Evolutionary conservation across 2,888 invertebrate species (phyloP), one percentile per base, ranked within the genome.

Genomic region (Alcis repandata): DNA sequence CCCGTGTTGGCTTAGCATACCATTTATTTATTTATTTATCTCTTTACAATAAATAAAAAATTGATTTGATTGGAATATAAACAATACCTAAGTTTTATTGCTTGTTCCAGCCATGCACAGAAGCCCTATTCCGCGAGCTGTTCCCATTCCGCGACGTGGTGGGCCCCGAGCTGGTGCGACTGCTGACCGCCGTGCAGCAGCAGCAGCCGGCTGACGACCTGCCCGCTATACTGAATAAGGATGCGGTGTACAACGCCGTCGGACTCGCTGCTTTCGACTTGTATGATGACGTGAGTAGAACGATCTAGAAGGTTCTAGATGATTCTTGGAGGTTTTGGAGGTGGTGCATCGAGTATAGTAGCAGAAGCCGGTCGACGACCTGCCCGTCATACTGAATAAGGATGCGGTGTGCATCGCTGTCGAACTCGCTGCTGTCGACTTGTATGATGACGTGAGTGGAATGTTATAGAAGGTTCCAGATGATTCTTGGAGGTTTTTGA

Each of bases 181-280:
- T 97, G 73, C 94, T 98, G 69, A 94, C 95, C 19, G 88, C 96
- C 52, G 94, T 95, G 74, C 95, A 97, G 13, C 94, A 95, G 13
- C 94, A 95, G 70, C 95, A 95, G 75, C 94, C 95, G 67, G 95
- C 95, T 4, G 95, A 96, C 57, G 96, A 98, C 83, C 91, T 98
- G 73, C 94, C 95, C 60, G 95, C 96, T 13, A 97, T 99, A 80
- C 90, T 99, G 68, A 94, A 96, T 62, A 98, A 98, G 88, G 99
- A 99, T 90, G 98, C 98, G 61, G 96, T 99, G 48, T 99, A 99
- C 82, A 98, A 97, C 88, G 98, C 98, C 0, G 97, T 98, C 10
- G 98, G 98, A 8, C 91, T 98, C 68, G 96, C 97, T 2, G 97
- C 98, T 0, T 98, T 97, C 86, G 97, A 98, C 79, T 93, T 99